These are phyloP conservation scores for Drosophila ercepeae DNA, from an alignment of 1,140 invertebrate species.

Conservation along the genomic window DNA sequence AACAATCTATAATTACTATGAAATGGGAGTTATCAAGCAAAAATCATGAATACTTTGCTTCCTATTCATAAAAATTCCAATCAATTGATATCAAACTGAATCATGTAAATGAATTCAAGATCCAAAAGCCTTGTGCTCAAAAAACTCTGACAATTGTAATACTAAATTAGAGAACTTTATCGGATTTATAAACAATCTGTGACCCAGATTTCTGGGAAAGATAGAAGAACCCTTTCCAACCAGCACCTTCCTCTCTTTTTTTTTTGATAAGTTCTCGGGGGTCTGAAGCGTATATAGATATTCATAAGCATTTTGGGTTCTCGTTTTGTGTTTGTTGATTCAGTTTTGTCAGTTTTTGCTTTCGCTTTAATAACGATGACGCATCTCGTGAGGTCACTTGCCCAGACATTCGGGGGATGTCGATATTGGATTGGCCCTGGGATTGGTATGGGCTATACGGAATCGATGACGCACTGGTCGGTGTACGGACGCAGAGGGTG, in stretches of 20 bases:
- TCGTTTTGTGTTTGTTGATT: conserved; percentile 35
- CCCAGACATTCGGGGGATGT: conserved; percentile 38
- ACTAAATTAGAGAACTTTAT: conserved; percentile 3
- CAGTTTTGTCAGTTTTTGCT: conserved; percentile 19
- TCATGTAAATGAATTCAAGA: conserved; percentile 5
- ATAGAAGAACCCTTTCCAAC: background rate
- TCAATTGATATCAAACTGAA: background rate
- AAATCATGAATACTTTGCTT: background rate
- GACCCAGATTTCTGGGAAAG: background rate
- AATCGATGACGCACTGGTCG: conserved; percentile 60
- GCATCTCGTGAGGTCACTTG: conserved; percentile 71
- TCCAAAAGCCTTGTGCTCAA: conserved; percentile 5
- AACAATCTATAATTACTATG: background rate
- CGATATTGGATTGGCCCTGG: conserved; percentile 30
- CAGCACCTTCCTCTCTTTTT: background rate
- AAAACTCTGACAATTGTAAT: background rate
- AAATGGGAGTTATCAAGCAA: background rate
- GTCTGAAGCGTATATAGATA: background rate
- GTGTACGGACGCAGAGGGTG: conserved; percentile 15
- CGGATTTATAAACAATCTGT: background rate
- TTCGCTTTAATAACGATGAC: conserved; percentile 69
- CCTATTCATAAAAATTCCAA: background rate
- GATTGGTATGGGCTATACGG: conserved; percentile 9
- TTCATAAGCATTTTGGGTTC: conserved; percentile 3
- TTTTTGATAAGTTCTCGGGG: background rate